Conservation (phyloP, 2,888 invertebrate species). For the Chloroclystis v-ata region DNA sequence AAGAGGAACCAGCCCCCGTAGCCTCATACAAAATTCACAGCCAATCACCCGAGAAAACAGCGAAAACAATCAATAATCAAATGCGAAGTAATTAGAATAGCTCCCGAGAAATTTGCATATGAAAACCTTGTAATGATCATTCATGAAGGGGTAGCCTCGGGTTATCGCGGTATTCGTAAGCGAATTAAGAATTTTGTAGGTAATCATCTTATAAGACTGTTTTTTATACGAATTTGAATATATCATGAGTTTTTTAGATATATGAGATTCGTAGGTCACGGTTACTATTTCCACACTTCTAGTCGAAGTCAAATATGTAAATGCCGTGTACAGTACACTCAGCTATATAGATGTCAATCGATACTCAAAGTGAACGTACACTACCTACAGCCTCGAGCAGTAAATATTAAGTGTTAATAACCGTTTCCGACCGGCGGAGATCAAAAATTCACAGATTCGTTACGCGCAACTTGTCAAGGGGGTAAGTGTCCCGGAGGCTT, state of each 20-base stretch:
- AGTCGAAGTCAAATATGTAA: too few species aligned
- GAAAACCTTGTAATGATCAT: slow-evolving; percentile 74
- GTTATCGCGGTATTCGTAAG: slow-evolving; percentile 16
- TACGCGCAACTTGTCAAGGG: slow-evolving; percentile 57
- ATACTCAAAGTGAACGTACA: slow-evolving; percentile 2
- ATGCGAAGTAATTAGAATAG: slow-evolving; percentile 72
- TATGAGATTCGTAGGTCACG: too few species aligned
- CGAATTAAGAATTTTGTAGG: too few species aligned
- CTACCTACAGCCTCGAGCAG: slow-evolving; percentile 36
- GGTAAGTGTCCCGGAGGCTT: slow-evolving; percentile 31
- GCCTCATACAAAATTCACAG: slow-evolving; percentile 34
- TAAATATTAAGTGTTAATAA: slow-evolving; percentile 73
- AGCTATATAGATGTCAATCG: neutral
- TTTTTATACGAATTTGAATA: too few species aligned
- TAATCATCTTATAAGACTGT: too few species aligned
- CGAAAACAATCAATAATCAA: slow-evolving; percentile 69
- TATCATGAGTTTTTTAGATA: too few species aligned
- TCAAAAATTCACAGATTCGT: slow-evolving; percentile 68
- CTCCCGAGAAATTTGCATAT: slow-evolving; percentile 72
- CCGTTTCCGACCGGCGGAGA: slow-evolving; percentile 43
- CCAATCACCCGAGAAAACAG: slow-evolving; percentile 38
- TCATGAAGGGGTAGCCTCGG: slow-evolving; percentile 34
- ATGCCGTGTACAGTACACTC: too few species aligned
- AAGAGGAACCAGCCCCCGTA: neutral
- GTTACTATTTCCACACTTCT: too few species aligned